Evolutionary conservation across 2,888 invertebrate genomes (phyloP), one percentile per base, ranked within the genome.

Genomic region (Drosophila mayaguana): DNA sequence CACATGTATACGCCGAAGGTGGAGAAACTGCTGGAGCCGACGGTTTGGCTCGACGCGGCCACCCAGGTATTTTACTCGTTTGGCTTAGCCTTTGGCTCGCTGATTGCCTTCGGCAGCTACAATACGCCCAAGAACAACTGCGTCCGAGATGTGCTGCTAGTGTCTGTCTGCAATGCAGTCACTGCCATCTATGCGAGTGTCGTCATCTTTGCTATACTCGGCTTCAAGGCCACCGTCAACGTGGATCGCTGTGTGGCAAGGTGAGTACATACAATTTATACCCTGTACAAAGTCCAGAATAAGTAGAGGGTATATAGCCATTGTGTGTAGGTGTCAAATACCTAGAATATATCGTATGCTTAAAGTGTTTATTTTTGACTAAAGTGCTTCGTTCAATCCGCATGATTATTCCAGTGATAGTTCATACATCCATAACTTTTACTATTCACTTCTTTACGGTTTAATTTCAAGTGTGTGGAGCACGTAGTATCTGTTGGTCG

Each of bases 11-110:
- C 96, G 70, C 98, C 98, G 14, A 97, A 98, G 95, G 97, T 97
- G 90, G 96, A 96, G 79, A 97, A 97, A 91, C 94, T 98, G 20
- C 93, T 96, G 53, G 96, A 97, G 86, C 97, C 98, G 0, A 97
- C 96, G 7, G 98, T 98, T 0, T 98, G 98, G 98, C 93, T 98
- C 87, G 98, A 98, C 91, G 98, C 98, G 3, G 98, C 98, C 1
- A 98, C 98, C 0, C 98, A 98, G 94, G 98, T 98, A 3, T 98
- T 98, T 94, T 98, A 98, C 93, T 98, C 98, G 1, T 97, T 98
- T 92, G 98, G 98, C 3, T 94, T 98, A 68, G 98, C 98, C 8
- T 98, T 98, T 93, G 98, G 98, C 3, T 98, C 98, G 1, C 94
- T 98, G 67, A 98, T 98, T 88, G 98, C 98, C 1, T 98, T 98